phyloP scores from a whole-genome alignment of 2,113 vertebrate species.

The Mustelus asterias region DNA sequence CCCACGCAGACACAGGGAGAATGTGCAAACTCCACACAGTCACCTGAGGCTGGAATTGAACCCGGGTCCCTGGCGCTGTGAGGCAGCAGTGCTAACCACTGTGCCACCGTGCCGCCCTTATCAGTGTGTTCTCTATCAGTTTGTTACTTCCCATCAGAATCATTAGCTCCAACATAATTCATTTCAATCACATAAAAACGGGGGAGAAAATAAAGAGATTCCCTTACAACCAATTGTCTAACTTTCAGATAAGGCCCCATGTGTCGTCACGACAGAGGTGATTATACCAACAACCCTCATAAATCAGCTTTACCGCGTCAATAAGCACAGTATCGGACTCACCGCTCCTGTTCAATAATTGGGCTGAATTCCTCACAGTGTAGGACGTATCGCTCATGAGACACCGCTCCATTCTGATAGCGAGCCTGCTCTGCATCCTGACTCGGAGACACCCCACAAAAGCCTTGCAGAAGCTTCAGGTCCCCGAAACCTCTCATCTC shows the following conservation, averaged over 20 bases:
- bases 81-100: too few relatives aligned
- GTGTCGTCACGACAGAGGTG: too few relatives aligned
- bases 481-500: conserved; percentile 61
- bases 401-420: conserved; percentile 52
- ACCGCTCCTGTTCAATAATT: conserved; percentile 46
- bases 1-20: too few relatives aligned
- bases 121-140: not conserved
- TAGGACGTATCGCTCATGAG: conserved; percentile 53
- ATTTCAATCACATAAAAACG: not conserved
- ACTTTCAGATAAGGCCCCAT: not conserved
- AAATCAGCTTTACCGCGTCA: not conserved
- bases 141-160: not conserved
- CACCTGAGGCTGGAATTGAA: too few relatives aligned
- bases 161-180: not conserved
- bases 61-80: too few relatives aligned
- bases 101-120: too few relatives aligned
- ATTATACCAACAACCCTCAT: not conserved
- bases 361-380: conserved; percentile 50
- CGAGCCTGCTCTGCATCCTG: conserved; percentile 53
- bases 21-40: too few relatives aligned
- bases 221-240: not conserved
- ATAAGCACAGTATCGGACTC: not conserved
- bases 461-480: conserved; percentile 64
- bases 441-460: conserved; percentile 57
- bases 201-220: too few relatives aligned